Conservation (phyloP, 2,113 vertebrate species). For the Progne subis region DNA sequence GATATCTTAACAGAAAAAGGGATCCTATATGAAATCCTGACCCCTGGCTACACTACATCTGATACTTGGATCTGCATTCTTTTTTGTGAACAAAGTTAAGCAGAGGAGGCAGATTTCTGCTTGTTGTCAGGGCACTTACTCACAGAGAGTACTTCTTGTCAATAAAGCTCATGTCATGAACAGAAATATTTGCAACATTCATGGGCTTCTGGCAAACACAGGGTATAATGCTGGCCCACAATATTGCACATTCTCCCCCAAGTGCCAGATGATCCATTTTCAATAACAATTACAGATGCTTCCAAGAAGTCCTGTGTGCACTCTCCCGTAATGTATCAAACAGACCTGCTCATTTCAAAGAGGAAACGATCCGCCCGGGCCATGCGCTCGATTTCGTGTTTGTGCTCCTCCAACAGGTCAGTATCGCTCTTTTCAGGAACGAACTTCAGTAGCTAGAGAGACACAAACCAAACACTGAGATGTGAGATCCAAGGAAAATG, state of each 20-base stretch:
- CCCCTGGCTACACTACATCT: neutral
- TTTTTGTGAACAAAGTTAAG: neutral
- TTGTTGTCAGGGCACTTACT: neutral
- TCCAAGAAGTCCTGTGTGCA: neutral
- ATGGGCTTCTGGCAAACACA: neutral
- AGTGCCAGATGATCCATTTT: slow-evolving; percentile 11
- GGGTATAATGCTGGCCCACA: neutral
- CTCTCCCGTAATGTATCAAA: neutral
- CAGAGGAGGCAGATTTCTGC: neutral
- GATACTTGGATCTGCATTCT: neutral
- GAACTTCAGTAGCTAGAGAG: slow-evolving; percentile 90
- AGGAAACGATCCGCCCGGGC: slow-evolving; percentile 97
- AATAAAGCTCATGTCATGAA: neutral
- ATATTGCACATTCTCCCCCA: neutral
- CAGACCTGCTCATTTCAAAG: slow-evolving; percentile 97
- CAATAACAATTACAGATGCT: neutral
- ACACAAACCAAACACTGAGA: slow-evolving; percentile 6
- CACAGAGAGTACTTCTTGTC: neutral
- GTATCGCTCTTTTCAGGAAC: slow-evolving; percentile 94
- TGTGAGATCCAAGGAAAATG: neutral
- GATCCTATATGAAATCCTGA: neutral
- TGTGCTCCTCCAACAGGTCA: slow-evolving; percentile 96
- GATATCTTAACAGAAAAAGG: neutral
- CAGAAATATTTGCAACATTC: neutral
- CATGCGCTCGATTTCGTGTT: slow-evolving; percentile 96